Evolutionary conservation across 2,797 vertebrate genomes (phyloP).

Genomic region (Setipinna tenuifilis): DNA sequence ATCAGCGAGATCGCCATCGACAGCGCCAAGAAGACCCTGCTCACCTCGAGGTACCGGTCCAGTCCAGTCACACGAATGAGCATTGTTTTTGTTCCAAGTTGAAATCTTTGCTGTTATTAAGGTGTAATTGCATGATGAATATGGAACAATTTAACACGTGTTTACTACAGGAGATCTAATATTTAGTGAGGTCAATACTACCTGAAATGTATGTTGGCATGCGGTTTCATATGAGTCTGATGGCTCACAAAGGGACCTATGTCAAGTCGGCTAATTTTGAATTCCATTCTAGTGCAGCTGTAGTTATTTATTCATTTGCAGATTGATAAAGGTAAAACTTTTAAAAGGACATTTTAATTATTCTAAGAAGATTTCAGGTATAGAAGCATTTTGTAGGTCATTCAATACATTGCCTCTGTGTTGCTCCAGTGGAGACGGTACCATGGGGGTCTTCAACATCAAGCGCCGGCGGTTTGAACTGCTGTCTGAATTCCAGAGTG

Average conservation of each 20-base stretch:
- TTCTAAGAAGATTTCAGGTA: no score
- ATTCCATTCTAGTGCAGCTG: neutral
- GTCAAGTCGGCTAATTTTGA: neutral
- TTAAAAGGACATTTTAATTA: neutral
- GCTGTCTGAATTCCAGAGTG: conserved; percentile 87
- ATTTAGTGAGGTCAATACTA: no score
- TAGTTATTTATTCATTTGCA: neutral
- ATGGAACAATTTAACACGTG: neutral
- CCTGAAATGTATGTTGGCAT: neutral
- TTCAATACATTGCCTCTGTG: neutral
- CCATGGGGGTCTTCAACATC: conserved; percentile 91
- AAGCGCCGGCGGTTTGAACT: conserved; percentile 89
- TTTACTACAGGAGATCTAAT: no score
- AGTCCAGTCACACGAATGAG: neutral
- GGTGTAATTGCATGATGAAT: neutral
- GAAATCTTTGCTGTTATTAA: neutral
- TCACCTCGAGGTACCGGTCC: conserved; percentile 91
- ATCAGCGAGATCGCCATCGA: conserved; percentile 89
- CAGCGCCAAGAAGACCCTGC: conserved; percentile 82
- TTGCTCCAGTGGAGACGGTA: conserved; percentile 85
- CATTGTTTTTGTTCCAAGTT: neutral
- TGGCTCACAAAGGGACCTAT: neutral
- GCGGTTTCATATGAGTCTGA: neutral
- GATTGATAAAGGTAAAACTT: neutral
- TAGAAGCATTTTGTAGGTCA: neutral